Evolutionary conservation across 2,113 vertebrate genomes (phyloP), one percentile per base, ranked within the genome.

Genomic region (Hoplias malabaricus): DNA sequence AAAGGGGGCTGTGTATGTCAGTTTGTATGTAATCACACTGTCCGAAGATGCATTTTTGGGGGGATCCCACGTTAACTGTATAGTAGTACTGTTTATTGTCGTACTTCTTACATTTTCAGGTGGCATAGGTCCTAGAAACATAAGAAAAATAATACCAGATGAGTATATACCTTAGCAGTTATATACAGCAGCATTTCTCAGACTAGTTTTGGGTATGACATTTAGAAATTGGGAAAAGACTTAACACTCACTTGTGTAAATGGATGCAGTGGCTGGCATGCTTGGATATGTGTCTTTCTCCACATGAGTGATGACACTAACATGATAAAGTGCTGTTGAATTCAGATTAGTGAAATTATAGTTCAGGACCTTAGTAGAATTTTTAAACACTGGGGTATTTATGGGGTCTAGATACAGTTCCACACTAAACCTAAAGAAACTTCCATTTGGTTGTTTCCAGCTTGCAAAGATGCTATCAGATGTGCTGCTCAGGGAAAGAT

Each of bases 231-330:
- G 12, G 9, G 14, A 59, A 31, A n/a, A 34, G n/a, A n/a, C n/a
- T n/a, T 9, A 33, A 62, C 5, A 79, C 81, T 82, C 25, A 82
- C 81, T 0, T 0, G 81, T 82, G 62, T 19, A 79, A 4, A 1
- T 1, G 5, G 19, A 27, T 2, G 0, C 0, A 23, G 0, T 11
- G 2, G 1, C 14, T 48, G 36, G 0, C 0, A 1, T 0, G 14
- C 81, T 82, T 48, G 0, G 2, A 12, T 25, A 6, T 0, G 6
- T 0, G 8, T 34, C 34, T 29, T 50, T 34, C 7, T 50, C 7
- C 42, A 61, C 40, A 14, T 54, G 2, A 19, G 72, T 76, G 34
- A 14, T 0, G 7, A 82, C 67, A 21, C 3, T 54, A 48, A 82
- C 4, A 0, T 0, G 42, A 40, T 79, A 79, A 0, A 0, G 0